These are phyloP conservation scores for Atlantisia rogersi DNA, from an alignment of 2,113 vertebrate genomes.

Conservation along the genomic window DNA sequence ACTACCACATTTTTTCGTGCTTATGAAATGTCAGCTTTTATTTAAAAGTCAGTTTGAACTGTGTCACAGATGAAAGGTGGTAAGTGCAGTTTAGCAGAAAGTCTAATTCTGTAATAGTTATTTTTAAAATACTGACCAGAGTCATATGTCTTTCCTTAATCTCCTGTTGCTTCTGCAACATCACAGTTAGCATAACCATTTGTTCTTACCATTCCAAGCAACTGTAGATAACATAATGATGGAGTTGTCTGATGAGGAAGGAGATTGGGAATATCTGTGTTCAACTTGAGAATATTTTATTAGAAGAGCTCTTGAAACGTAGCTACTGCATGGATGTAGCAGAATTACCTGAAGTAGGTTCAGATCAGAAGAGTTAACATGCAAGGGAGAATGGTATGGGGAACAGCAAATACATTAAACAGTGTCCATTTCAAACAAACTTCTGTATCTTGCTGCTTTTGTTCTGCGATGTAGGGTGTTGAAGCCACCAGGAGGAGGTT, in stretches of 20 bases:
- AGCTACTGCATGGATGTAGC: not conserved
- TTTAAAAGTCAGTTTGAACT: not conserved
- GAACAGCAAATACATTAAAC: not conserved
- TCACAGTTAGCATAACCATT: not conserved
- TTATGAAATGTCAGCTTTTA: not conserved
- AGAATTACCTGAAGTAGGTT: not conserved
- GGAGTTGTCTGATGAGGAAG: not conserved
- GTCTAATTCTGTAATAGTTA: not conserved
- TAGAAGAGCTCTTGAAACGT: not conserved
- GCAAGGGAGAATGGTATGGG: not conserved
- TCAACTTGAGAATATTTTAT: not conserved
- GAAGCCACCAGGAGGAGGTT: conserved; percentile 89
- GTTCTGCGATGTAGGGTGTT: conserved; percentile 75
- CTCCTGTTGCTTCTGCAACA: not conserved
- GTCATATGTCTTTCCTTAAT: not conserved
- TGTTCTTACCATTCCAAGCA: not conserved
- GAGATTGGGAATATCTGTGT: not conserved
- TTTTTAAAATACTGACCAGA: not conserved
- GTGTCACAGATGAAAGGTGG: not conserved
- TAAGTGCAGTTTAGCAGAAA: not conserved
- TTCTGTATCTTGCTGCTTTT: not conserved
- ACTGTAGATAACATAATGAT: not conserved
- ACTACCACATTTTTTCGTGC: not conserved
- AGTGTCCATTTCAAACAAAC: not conserved
- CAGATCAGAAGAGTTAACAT: not conserved